Conservation (phyloP, 2,113 vertebrate genomes). For the Pelobates fuscus region DNA sequence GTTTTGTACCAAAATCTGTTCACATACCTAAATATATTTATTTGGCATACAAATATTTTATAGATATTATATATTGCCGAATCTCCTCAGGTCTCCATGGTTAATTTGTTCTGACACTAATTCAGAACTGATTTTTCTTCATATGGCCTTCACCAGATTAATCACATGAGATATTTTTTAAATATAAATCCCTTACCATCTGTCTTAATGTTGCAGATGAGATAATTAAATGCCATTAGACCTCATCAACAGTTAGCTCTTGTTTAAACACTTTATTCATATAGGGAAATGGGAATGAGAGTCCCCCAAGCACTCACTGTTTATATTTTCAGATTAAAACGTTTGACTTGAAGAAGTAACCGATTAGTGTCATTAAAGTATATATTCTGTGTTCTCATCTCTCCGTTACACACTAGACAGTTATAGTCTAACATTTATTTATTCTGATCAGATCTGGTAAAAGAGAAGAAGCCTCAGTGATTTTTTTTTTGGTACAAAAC, state of each 20-base stretch:
- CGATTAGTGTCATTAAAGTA: conserved; percentile 20
- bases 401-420: neutral
- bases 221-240: conserved; percentile 77
- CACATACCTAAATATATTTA: neutral
- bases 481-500: too few relatives aligned
- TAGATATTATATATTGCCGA: conserved; percentile 47
- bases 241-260: conserved; percentile 74
- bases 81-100: conserved; percentile 58
- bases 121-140: conserved; percentile 59
- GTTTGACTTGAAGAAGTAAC: conserved; percentile 34
- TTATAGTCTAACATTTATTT: neutral
- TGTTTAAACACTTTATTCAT: conserved; percentile 72
- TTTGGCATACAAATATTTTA: conserved; percentile 6
- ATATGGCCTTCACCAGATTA: conserved; percentile 64
- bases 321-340: conserved; percentile 60
- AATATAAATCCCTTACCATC: conserved; percentile 76
- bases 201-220: conserved; percentile 76
- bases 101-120: conserved; percentile 67
- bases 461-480: neutral
- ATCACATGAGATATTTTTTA: conserved; percentile 69
- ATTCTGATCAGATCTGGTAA: too few relatives aligned
- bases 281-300: conserved; percentile 63
- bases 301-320: conserved; percentile 63
- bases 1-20: too few relatives aligned
- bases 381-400: neutral